Conservation (phyloP, 2,888 invertebrate genomes). For the Molorchus minor region DNA sequence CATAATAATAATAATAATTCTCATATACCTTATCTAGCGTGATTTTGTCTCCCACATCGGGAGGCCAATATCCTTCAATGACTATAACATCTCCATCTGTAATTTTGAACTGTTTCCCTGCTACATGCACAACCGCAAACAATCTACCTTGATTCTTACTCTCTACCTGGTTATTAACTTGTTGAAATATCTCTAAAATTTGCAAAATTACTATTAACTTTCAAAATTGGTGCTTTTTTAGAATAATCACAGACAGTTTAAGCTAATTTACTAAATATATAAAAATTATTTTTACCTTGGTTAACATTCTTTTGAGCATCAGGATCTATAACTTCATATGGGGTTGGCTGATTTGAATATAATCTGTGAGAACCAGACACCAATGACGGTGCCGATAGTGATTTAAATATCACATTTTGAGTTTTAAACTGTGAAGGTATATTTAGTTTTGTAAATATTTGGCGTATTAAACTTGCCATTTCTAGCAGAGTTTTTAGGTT, state of each 20-base stretch:
- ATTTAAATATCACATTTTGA: background rate
- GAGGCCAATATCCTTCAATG: slow-evolving; percentile 85
- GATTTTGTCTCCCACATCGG: slow-evolving; percentile 80
- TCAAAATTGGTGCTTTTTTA: background rate
- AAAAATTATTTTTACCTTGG: slow-evolving; percentile 42
- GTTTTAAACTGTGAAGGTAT: background rate
- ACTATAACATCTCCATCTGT: slow-evolving; percentile 86
- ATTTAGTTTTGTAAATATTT: slow-evolving; percentile 10
- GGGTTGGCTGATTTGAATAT: slow-evolving; percentile 42
- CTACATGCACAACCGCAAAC: slow-evolving; percentile 84
- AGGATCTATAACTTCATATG: slow-evolving; percentile 56
- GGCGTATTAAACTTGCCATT: slow-evolving; percentile 11
- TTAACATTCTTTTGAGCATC: slow-evolving; percentile 46
- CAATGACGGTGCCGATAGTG: background rate
- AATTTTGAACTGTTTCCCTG: slow-evolving; percentile 86
- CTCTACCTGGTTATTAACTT: slow-evolving; percentile 72
- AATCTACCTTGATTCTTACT: slow-evolving; percentile 68
- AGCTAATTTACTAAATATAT: background rate
- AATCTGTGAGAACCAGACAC: slow-evolving; percentile 8
- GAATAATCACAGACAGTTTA: background rate
- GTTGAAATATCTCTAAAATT: slow-evolving; percentile 66
- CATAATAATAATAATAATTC: slow-evolving; percentile 6
- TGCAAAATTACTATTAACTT: slow-evolving; percentile 15
- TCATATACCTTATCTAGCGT: slow-evolving; percentile 77
- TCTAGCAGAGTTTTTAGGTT: slow-evolving; percentile 5